Evolutionary conservation across 2,888 invertebrate genomes (phyloP).

Genomic region (Ichneumoninae sp.): DNA sequence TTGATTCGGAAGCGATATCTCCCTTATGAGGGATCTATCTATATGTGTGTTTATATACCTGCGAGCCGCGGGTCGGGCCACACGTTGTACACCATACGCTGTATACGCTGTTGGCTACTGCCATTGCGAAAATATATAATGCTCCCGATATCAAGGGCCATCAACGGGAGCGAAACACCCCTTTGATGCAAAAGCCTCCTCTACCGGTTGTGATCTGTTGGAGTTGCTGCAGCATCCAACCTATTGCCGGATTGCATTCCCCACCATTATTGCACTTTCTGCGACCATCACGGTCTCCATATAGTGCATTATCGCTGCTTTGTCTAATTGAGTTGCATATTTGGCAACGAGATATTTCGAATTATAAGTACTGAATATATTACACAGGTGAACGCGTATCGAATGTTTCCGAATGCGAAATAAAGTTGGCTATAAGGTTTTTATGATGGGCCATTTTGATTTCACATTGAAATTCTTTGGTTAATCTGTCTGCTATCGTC

Average conservation of each 20-base stretch:
- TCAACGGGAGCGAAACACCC: conserved; percentile 72
- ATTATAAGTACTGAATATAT: conserved; percentile 34
- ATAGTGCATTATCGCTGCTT: conserved; percentile 40
- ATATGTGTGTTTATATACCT: conserved; percentile 71
- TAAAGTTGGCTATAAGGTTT: neutral
- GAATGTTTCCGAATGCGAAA: conserved; percentile 11
- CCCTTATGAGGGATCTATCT: conserved; percentile 79
- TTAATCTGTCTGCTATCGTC: neutral
- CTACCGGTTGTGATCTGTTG: conserved; percentile 68
- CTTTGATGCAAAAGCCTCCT: conserved; percentile 66
- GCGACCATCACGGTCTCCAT: conserved; percentile 17
- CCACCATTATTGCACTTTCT: conserved; percentile 60
- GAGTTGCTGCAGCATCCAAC: conserved; percentile 50
- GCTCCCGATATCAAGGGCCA: conserved; percentile 77
- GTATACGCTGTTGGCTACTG: conserved; percentile 66
- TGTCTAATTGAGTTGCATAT: conserved; percentile 66
- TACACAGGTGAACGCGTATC: conserved; percentile 2
- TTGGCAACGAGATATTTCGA: conserved; percentile 58
- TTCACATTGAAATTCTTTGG: neutral
- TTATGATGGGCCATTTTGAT: neutral
- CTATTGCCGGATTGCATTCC: conserved; percentile 66
- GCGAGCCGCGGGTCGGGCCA: conserved; percentile 66
- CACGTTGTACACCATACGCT: conserved; percentile 52
- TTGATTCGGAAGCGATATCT: conserved; percentile 84
- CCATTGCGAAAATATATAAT: conserved; percentile 81